Conservation (phyloP, 2,888 invertebrate species). For the Salticus scenicus region DNA sequence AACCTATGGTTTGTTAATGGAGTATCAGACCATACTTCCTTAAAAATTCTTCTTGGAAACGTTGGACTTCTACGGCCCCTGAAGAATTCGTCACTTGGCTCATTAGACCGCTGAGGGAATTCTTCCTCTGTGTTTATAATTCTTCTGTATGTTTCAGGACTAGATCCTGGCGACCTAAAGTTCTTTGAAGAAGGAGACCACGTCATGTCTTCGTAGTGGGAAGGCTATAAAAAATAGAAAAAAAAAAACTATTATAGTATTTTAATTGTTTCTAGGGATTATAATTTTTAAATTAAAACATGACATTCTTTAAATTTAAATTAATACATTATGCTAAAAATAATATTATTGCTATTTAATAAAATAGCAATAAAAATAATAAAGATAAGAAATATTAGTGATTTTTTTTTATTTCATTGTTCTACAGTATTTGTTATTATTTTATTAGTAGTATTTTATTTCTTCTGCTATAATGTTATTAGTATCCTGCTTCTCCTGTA, state of each 20-base stretch:
- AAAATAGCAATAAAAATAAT: too few relatives aligned
- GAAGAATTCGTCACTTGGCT: slow-evolving; percentile 32
- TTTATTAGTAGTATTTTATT: too few relatives aligned
- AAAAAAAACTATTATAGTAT: too few relatives aligned
- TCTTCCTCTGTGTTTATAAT: slow-evolving; percentile 35
- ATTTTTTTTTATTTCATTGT: too few relatives aligned
- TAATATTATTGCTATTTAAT: background rate
- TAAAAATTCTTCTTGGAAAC: slow-evolving; percentile 48
- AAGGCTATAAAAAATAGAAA: slow-evolving; percentile 48
- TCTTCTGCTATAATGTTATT: too few relatives aligned
- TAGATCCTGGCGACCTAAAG: slow-evolving; percentile 41
- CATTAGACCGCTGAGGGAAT: slow-evolving; percentile 26
- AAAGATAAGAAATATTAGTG: too few relatives aligned
- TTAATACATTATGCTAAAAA: background rate
- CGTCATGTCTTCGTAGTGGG: slow-evolving; percentile 66
- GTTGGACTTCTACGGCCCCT: slow-evolving; percentile 43
- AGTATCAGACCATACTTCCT: slow-evolving; percentile 45
- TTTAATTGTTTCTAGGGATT: too few relatives aligned
- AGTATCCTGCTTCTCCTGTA: too few relatives aligned
- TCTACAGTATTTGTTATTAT: too few relatives aligned
- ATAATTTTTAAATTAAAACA: too few relatives aligned
- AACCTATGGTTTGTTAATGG: slow-evolving; percentile 33
- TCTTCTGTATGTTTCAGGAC: slow-evolving; percentile 53
- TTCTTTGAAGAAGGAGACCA: slow-evolving; percentile 47
- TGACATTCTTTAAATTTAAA: too few relatives aligned